A percentile compares a stretch with the other conserved stretches of the same genome.
Evolutionary conservation across 2,113 vertebrate genomes (phyloP).

Genomic region (Onychostoma macrolepis): DNA sequence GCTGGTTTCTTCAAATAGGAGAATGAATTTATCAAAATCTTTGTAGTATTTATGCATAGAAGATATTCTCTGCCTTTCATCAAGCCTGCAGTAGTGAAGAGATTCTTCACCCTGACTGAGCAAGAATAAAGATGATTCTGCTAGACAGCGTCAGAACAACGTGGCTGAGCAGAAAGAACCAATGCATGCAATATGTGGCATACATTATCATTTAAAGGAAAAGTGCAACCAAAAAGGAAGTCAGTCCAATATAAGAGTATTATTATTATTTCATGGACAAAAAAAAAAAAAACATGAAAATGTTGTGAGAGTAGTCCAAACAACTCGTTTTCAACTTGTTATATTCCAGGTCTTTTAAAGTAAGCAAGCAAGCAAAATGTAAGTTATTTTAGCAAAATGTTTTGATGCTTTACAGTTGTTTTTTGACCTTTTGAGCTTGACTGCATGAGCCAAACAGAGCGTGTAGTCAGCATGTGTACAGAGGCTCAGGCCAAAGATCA

Average conservation of each 20-base stretch:
- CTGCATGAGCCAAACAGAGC: not conserved
- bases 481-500: not conserved
- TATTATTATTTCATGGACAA: not conserved
- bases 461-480: not conserved
- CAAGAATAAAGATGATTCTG: conserved; percentile 64
- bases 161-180: conserved; percentile 28
- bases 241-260: not conserved
- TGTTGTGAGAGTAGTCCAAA: not conserved
- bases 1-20: not conserved
- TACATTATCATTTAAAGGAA: not conserved
- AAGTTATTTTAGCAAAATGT: not conserved
- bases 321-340: not conserved
- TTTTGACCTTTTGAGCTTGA: not conserved
- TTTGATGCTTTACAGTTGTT: not conserved
- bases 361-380: not conserved
- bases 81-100: not conserved
- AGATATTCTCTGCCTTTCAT: not conserved
- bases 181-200: conserved; percentile 16
- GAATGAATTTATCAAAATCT: not conserved
- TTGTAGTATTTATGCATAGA: not conserved
- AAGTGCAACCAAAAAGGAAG: not conserved
- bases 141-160: conserved; percentile 54
- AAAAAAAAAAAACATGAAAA: not conserved
- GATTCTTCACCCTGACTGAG: conserved; percentile 34
- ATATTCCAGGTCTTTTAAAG: not conserved